These are phyloP conservation scores for Lasioglossum calceatum DNA, from an alignment of 2,888 invertebrate species.

Conservation along the genomic window DNA sequence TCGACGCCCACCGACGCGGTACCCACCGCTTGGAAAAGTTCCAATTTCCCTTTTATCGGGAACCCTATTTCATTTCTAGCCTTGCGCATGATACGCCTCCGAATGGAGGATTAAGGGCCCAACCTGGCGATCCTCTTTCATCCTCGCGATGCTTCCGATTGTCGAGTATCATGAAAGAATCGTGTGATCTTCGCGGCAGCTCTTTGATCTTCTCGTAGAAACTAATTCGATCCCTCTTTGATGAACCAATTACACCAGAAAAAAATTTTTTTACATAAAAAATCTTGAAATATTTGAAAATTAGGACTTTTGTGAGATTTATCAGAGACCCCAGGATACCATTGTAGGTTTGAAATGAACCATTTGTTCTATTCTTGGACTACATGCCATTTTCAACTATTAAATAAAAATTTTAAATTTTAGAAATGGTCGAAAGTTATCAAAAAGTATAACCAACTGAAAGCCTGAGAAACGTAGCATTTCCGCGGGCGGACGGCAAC, in stretches of 20 bases:
- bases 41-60: slow-evolving; percentile 56
- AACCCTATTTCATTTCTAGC: slow-evolving; percentile 45
- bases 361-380: too few species aligned
- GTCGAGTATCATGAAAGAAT: not conserved
- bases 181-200: not conserved
- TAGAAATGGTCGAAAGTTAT: not conserved
- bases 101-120: slow-evolving; percentile 58
- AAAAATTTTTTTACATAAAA: too few species aligned
- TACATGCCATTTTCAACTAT: too few species aligned
- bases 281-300: too few species aligned
- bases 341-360: not conserved
- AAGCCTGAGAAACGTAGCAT: not conserved
- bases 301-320: too few species aligned
- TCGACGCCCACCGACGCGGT: slow-evolving; percentile 59
- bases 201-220: slow-evolving; percentile 14
- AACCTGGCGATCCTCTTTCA: slow-evolving; percentile 40
- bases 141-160: slow-evolving; percentile 24
- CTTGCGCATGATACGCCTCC: slow-evolving; percentile 47
- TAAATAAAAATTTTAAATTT: too few species aligned
- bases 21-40: slow-evolving; percentile 41
- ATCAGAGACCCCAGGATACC: not conserved
- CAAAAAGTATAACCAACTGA: not conserved
- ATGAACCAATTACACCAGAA: not conserved
- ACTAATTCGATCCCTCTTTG: not conserved
- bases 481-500: not conserved